phyloP scores from a whole-genome alignment of 2,888 invertebrate genomes.

The Leptinotarsa peninsularis region DNA sequence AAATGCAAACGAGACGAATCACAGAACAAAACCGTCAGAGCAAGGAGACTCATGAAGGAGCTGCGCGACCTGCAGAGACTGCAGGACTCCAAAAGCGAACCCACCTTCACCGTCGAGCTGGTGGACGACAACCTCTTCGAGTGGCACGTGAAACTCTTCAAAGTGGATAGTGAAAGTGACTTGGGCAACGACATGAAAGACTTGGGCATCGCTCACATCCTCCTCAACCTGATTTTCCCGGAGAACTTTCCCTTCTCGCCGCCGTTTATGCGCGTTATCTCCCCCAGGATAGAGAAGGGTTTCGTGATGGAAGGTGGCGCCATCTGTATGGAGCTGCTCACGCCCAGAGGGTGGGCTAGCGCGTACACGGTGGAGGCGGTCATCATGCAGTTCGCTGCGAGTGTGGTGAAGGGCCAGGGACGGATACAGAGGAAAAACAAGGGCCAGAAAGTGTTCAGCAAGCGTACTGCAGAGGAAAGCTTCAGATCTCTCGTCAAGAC shows the following conservation, averaged over 20 bases:
- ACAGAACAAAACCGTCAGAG: slow-evolving; percentile 76
- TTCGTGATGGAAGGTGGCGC: slow-evolving; percentile 93
- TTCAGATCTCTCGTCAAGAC: slow-evolving; percentile 89
- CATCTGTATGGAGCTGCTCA: slow-evolving; percentile 89
- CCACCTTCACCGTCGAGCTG: slow-evolving; percentile 84
- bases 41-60: slow-evolving; percentile 87
- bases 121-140: slow-evolving; percentile 89
- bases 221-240: slow-evolving; percentile 85
- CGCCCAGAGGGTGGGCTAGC: slow-evolving; percentile 89
- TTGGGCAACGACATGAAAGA: slow-evolving; percentile 85
- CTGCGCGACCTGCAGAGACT: slow-evolving; percentile 82
- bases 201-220: slow-evolving; percentile 78
- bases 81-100: slow-evolving; percentile 77
- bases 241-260: slow-evolving; percentile 92
- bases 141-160: slow-evolving; percentile 86
- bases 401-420: slow-evolving; percentile 89
- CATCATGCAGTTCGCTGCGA: slow-evolving; percentile 90
- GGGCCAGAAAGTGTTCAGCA: slow-evolving; percentile 81
- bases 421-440: slow-evolving; percentile 83
- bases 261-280: slow-evolving; percentile 79
- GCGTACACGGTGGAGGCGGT: slow-evolving; percentile 90
- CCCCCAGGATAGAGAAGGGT: slow-evolving; percentile 76
- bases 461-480: slow-evolving; percentile 87
- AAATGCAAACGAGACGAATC: slow-evolving; percentile 56
- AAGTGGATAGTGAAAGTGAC: slow-evolving; percentile 87